Conservation (phyloP, 2,797 vertebrate genomes). For the Pempheris klunzingeri region DNA sequence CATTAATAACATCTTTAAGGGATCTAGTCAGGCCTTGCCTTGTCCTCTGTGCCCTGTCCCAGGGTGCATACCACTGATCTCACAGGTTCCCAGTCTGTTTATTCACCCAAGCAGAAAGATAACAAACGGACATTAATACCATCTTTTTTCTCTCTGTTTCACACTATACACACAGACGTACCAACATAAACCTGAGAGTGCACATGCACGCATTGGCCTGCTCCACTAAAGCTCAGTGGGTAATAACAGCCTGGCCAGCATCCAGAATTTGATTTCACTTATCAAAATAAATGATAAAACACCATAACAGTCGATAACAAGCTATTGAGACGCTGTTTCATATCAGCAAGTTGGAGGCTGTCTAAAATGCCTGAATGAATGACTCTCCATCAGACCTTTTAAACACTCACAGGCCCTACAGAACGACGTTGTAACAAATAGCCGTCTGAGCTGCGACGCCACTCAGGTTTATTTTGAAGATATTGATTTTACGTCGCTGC, state of each 20-base stretch:
- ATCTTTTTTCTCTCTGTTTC: slow-evolving; percentile 39
- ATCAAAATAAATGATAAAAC: slow-evolving; percentile 82
- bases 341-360: slow-evolving; percentile 77
- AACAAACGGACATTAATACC: slow-evolving; percentile 61
- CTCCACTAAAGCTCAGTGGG: slow-evolving; percentile 30
- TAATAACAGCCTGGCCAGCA: slow-evolving; percentile 66
- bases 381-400: slow-evolving; percentile 72
- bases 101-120: slow-evolving; percentile 49
- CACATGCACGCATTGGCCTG: slow-evolving; percentile 15
- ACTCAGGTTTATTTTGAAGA: slow-evolving; percentile 85
- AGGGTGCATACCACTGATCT: slow-evolving; percentile 63
- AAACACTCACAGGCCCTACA: slow-evolving; percentile 65
- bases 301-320: slow-evolving; percentile 78
- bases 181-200: slow-evolving; percentile 34
- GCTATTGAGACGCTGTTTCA: slow-evolving; percentile 75
- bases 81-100: slow-evolving; percentile 53
- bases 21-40: slow-evolving; percentile 59
- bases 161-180: slow-evolving; percentile 30
- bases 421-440: slow-evolving; percentile 69
- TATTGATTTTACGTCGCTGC: slow-evolving; percentile 84
- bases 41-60: slow-evolving; percentile 63
- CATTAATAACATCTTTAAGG: slow-evolving; percentile 75
- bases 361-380: slow-evolving; percentile 75
- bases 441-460: slow-evolving; percentile 56
- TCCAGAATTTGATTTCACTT: slow-evolving; percentile 78